Evolutionary conservation across 2,797 vertebrate species (phyloP).

Genomic region (Phrynocephalus vlangalii): DNA sequence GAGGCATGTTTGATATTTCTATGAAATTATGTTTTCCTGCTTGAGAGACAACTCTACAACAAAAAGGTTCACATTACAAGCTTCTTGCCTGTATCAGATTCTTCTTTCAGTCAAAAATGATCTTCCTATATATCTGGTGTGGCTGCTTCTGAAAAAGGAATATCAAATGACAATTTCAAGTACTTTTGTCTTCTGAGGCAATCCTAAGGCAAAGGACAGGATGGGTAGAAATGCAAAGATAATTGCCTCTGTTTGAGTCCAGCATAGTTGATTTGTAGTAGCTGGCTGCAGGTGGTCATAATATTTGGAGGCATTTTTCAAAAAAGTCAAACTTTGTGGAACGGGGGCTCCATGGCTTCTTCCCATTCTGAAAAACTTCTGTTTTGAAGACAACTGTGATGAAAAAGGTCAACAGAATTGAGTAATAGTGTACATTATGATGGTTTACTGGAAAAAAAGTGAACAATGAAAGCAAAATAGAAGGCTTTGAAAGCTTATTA

Average conservation of each 20-base stretch:
- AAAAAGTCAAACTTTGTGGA: conserved; percentile 9
- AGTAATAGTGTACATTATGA: conserved; percentile 35
- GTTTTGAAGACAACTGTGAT: conserved; percentile 66
- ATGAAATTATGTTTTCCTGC: background rate
- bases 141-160: background rate
- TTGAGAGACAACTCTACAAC: background rate
- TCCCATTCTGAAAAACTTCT: conserved; percentile 33
- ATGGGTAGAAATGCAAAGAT: background rate
- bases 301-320: background rate
- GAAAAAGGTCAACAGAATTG: conserved; percentile 65
- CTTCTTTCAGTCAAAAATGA: background rate
- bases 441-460: conserved; percentile 51
- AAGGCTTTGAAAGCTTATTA: conserved; percentile 60
- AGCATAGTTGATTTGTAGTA: conserved; percentile 10
- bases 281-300: background rate
- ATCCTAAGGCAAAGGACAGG: background rate
- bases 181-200: background rate
- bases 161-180: conserved; percentile 2
- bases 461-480: conserved; percentile 53
- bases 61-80: background rate
- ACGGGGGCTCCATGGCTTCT: background rate
- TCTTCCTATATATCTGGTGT: background rate
- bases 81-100: background rate
- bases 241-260: background rate
- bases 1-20: background rate